Conservation (phyloP, 2,797 vertebrate species). For the Pogoniulus pusillus region DNA sequence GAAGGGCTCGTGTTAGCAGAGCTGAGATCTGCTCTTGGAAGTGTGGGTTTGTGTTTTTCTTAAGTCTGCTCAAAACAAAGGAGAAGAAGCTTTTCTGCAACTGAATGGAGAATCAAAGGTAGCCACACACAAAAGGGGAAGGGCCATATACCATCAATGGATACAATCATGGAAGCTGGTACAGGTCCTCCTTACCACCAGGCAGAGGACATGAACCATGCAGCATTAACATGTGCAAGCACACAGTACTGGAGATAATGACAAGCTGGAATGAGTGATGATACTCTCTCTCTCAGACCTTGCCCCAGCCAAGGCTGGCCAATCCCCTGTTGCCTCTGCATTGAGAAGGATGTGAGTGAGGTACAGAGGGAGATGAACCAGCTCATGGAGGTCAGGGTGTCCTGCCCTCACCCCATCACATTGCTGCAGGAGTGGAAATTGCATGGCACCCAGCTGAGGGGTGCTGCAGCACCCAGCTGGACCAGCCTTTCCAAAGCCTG, state of each 20-base stretch:
- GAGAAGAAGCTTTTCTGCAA: conserved; percentile 17
- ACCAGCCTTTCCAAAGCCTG: conserved; percentile 1
- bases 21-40: not conserved
- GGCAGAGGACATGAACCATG: not conserved
- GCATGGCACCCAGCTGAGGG: conserved; percentile 52
- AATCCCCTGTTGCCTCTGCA: not conserved
- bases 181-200: not conserved
- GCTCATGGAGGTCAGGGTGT: accelerated
- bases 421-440: conserved; percentile 77
- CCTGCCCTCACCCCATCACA: not conserved
- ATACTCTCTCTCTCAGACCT: not conserved
- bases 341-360: accelerated
- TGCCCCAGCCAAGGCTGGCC: not conserved
- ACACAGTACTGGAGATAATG: not conserved
- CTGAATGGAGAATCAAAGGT: not conserved
- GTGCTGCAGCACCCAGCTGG: conserved; percentile 74
- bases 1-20: not conserved
- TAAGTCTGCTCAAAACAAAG: conserved; percentile 42
- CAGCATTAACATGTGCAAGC: not conserved
- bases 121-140: conserved; percentile 5
- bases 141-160: conserved; percentile 28
- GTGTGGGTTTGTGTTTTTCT: not conserved
- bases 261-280: not conserved
- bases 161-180: not conserved
- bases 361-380: not conserved